phyloP scores from a whole-genome alignment of 1,140 invertebrate species.

The Leptinotarsa undecemlineata region DNA sequence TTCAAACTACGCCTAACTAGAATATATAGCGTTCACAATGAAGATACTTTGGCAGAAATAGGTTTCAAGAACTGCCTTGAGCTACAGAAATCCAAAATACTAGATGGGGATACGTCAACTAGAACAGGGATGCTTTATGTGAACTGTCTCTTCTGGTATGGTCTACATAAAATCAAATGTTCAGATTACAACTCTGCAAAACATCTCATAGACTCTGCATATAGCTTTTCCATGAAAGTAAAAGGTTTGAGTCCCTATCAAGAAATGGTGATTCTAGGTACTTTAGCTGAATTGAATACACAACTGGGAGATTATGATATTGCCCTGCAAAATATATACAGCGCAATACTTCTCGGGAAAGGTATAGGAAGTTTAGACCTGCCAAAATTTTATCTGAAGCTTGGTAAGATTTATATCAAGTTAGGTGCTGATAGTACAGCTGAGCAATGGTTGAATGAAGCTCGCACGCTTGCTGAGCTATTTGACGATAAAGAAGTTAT shows the following conservation, averaged over 20 bases:
- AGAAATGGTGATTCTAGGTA: constrained; percentile 52
- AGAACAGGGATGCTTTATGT: constrained; percentile 52
- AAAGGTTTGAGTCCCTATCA: constrained; percentile 50
- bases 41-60: constrained; percentile 49
- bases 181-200: constrained; percentile 46
- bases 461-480: constrained; percentile 44
- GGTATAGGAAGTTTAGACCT: constrained; percentile 51
- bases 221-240: constrained; percentile 50
- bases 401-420: constrained; percentile 50
- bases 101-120: constrained; percentile 46
- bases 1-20: constrained; percentile 52
- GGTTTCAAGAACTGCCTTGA: constrained; percentile 51
- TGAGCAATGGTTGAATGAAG: constrained; percentile 43
- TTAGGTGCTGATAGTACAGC: constrained; percentile 45
- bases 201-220: constrained; percentile 46
- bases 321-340: constrained; percentile 49
- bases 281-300: constrained; percentile 49
- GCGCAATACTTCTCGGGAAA: constrained; percentile 50
- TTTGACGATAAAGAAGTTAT: constrained; percentile 44
- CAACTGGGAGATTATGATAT: constrained; percentile 47
- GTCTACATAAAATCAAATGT: constrained; percentile 49
- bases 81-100: constrained; percentile 49
- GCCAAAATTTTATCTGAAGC: constrained; percentile 50
- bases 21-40: constrained; percentile 48
- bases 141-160: constrained; percentile 53